phyloP scores from a whole-genome alignment of 2,888 invertebrate genomes.

The Hoplodrina blanda region DNA sequence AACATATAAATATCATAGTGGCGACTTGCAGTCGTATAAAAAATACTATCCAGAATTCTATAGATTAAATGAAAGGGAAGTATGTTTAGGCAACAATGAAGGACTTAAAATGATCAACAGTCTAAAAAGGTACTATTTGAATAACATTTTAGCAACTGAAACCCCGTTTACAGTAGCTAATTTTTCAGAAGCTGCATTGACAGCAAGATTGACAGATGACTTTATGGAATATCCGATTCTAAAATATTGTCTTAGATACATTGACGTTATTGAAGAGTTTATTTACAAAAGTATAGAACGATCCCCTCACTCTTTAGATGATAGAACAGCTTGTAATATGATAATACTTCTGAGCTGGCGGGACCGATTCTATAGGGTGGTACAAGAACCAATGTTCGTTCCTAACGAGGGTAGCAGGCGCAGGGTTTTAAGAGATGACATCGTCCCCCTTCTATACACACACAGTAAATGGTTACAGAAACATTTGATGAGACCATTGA shows the following conservation, averaged over 20 bases:
- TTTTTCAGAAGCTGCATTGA: slow-evolving; percentile 86
- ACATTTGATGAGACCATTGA: slow-evolving; percentile 85
- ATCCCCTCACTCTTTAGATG: slow-evolving; percentile 72
- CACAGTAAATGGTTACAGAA: slow-evolving; percentile 95
- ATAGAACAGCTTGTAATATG: slow-evolving; percentile 80
- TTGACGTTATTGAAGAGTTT: slow-evolving; percentile 84
- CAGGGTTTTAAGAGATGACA: slow-evolving; percentile 85
- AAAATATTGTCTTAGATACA: slow-evolving; percentile 86
- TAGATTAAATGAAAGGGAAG: slow-evolving; percentile 56
- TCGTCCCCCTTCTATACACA: slow-evolving; percentile 91
- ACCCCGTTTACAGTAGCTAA: slow-evolving; percentile 82
- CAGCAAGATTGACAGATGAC: slow-evolving; percentile 84
- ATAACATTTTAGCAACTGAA: slow-evolving; percentile 57
- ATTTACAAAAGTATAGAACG: slow-evolving; percentile 79
- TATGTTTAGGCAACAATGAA: slow-evolving; percentile 78
- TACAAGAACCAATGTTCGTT: slow-evolving; percentile 79
- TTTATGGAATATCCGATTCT: slow-evolving; percentile 90
- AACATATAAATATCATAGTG: slow-evolving; percentile 52
- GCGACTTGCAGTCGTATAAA: slow-evolving; percentile 65
- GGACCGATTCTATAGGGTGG: slow-evolving; percentile 83
- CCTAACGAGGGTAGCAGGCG: slow-evolving; percentile 75
- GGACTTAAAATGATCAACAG: slow-evolving; percentile 87
- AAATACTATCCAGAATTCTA: slow-evolving; percentile 79
- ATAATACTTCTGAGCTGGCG: slow-evolving; percentile 90
- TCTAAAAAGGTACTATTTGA: slow-evolving; percentile 67